phyloP scores from a whole-genome alignment of 2,888 invertebrate species.

The Lottia gigantea region DNA sequence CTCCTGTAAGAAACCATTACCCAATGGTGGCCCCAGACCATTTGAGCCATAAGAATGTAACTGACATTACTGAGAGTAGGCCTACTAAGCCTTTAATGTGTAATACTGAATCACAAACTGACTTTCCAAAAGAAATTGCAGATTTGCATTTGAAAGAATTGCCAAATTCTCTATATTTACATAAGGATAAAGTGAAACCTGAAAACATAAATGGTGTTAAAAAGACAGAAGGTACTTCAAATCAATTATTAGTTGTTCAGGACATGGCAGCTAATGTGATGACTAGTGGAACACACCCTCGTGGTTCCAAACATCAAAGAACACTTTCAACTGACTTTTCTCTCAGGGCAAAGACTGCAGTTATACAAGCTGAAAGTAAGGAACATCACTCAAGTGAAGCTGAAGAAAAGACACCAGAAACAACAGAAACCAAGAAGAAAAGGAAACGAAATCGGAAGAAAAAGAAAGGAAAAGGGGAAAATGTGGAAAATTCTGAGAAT shows the following conservation, averaged over 20 bases:
- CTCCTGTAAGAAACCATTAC: too few species aligned
- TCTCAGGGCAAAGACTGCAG: not conserved
- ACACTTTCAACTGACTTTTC: not conserved
- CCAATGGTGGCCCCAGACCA: too few species aligned
- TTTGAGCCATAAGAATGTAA: too few species aligned
- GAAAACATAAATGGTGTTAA: not conserved
- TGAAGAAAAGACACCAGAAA: not conserved
- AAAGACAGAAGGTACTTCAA: not conserved
- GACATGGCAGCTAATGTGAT: not conserved
- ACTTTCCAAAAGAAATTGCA: conserved; percentile 1
- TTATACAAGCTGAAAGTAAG: not conserved
- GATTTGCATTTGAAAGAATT: conserved; percentile 6
- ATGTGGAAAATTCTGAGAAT: not conserved
- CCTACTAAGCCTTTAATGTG: not conserved
- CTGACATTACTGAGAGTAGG: too few species aligned
- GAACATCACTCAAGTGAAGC: not conserved
- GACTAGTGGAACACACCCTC: not conserved
- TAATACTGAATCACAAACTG: not conserved
- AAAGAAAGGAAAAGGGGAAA: not conserved
- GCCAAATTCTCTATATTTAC: not conserved
- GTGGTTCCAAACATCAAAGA: not conserved
- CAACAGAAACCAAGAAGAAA: not conserved
- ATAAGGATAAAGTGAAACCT: not conserved
- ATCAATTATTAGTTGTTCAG: not conserved
- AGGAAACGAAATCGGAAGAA: not conserved